Percentiles rank a stretch among this genome's conserved stretches.
phyloP scores from a whole-genome alignment of 2,888 invertebrate genomes.

The Cistogaster globosa region DNA sequence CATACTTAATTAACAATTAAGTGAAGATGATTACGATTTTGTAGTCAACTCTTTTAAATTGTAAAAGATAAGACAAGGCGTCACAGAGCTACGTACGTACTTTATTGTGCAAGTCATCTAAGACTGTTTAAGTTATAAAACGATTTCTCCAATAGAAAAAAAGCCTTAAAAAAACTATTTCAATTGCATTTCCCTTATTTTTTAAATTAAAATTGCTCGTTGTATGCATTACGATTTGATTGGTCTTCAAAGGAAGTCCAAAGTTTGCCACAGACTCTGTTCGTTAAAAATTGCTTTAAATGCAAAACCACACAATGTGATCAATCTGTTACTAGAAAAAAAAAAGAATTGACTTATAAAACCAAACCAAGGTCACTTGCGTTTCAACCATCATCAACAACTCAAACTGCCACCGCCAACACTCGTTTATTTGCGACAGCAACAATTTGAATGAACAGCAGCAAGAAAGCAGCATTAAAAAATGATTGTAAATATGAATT shows the following conservation, averaged over 20 bases:
- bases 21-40: slow-evolving; percentile 30
- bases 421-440: neutral
- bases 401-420: slow-evolving; percentile 20
- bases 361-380: slow-evolving; percentile 26
- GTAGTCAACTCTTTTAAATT: slow-evolving; percentile 32
- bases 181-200: neutral
- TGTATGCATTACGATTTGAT: neutral
- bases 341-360: slow-evolving; percentile 5
- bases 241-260: slow-evolving; percentile 20
- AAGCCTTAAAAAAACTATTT: neutral
- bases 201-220: neutral
- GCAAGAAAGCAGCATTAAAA: slow-evolving; percentile 5
- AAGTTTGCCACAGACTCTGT: slow-evolving; percentile 7
- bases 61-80: slow-evolving; percentile 24
- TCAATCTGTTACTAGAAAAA: neutral
- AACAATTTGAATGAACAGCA: slow-evolving; percentile 2
- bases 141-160: neutral
- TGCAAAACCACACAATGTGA: neutral
- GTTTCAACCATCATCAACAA: slow-evolving; percentile 19
- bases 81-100: neutral
- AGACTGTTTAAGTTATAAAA: slow-evolving; percentile 14
- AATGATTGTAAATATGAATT: slow-evolving; percentile 25
- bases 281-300: neutral
- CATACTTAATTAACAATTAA: slow-evolving; percentile 43
- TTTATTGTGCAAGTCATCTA: neutral